Evolutionary conservation across 35 echinoderm and acorn worm genomes (phyloP).

Genomic region (Amphiura filiformis): DNA sequence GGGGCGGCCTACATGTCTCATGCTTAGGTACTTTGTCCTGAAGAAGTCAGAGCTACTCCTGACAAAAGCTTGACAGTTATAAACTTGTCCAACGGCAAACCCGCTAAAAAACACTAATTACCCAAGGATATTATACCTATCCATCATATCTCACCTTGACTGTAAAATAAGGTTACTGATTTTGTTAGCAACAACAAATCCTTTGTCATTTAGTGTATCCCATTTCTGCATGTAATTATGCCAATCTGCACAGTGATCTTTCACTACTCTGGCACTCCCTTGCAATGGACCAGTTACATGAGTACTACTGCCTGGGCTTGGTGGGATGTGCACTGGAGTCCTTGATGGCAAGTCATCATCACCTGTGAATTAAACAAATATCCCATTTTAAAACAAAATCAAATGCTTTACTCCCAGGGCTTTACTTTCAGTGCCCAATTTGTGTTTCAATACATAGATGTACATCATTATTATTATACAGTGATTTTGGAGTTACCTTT

Average conservation of each 20-base stretch:
- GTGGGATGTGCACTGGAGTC: neutral
- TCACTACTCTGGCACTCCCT: constrained; percentile 73
- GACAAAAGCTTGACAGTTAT: too few species aligned
- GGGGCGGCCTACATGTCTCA: too few species aligned
- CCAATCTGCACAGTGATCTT: constrained; percentile 99
- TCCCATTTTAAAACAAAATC: too few species aligned
- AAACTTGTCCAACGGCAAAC: too few species aligned
- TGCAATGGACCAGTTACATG: constrained; percentile 32
- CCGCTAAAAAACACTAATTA: too few species aligned
- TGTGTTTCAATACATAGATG: too few species aligned
- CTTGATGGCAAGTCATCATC: neutral
- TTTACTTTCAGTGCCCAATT: too few species aligned
- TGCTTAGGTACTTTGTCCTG: too few species aligned
- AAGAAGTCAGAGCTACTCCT: too few species aligned
- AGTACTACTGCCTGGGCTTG: neutral
- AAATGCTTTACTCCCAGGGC: too few species aligned
- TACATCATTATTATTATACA: too few species aligned
- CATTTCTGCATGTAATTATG: constrained; percentile 84
- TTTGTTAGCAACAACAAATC: constrained; percentile 54
- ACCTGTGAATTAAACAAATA: neutral
- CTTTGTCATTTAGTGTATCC: constrained; percentile 84
- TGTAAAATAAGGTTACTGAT: constrained; percentile 78
- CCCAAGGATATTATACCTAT: neutral
- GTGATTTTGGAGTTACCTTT: too few species aligned
- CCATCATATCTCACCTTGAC: constrained; percentile 33